Base-by-base conservation (phyloP, 2,113 vertebrate genomes). In the Chloebia gouldiae region DNA sequence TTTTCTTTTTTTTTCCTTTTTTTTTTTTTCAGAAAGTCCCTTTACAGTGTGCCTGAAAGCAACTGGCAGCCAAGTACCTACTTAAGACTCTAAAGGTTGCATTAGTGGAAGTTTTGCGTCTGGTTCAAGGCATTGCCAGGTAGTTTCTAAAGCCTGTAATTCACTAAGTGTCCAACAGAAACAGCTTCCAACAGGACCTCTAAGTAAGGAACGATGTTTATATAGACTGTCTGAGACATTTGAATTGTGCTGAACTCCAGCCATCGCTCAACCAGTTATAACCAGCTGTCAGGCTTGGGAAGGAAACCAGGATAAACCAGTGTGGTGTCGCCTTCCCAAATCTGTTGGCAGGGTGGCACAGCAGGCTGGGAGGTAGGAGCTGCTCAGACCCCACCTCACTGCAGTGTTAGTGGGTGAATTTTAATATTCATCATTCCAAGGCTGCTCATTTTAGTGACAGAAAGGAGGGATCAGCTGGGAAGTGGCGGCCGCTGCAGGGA, bases 91-190 rank as follows among this genome's bases (percentile, higher is more conserved):
- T 76, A 39, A 87, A 87, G 90, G 87, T 76, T 60, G 84, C 65
- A 24, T 79, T 51, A 76, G 90, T 90, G 70, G 92, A 93, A 91
- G 87, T 68, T 95, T 72, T 90, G 61, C 0, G 17, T 60, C 90
- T 93, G 84, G 70, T 91, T 94, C 57, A 69, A 87, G 87, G 85
- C 70, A 16, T 37, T 96, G 92, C 93, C 90, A 87, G 96, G 93
- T 93, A 90, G 49, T 91, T 92, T 89, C 73, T 94, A 51, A 94
- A 91, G 92, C 84, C 92, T 79, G 49, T 79, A 93, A 95, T 95
- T 96, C 93, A 87, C 87, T 24, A 63, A 84, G 65, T 92, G 87
- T 91, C 92, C 95, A 91, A 78, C 60, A 84, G 72, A 78, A 50
- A n/a, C 84, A 60, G 70, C 84, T 92, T 87, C 93, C 90, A 93